A percentile compares a stretch with the other conserved stretches of the same genome.
These are phyloP conservation scores for Noctua fimbriata DNA, from an alignment of 2,888 invertebrate genomes.

Conservation along the genomic window DNA sequence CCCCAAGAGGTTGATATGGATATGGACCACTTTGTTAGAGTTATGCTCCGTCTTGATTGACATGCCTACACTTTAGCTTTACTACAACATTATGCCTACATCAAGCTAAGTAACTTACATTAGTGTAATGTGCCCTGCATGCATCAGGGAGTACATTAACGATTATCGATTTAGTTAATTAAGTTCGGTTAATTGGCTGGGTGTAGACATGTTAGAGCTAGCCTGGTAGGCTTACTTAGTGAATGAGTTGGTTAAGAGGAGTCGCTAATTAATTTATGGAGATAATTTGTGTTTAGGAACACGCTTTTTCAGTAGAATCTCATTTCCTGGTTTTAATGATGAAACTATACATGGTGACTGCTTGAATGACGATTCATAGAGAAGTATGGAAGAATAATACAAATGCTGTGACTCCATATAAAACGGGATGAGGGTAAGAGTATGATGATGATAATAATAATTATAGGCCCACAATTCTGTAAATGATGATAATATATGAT, in stretches of 20 bases:
- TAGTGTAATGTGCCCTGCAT: conserved; percentile 43
- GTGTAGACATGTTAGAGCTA: conserved; percentile 31
- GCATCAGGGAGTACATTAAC: conserved; percentile 55
- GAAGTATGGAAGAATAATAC: not conserved
- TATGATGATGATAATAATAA: too few species aligned
- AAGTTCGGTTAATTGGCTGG: conserved; percentile 55
- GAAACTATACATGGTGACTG: not conserved
- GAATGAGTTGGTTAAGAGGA: conserved; percentile 18
- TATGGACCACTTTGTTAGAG: too few species aligned
- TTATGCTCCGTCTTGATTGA: not conserved
- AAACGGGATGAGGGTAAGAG: too few species aligned
- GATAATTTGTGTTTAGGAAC: not conserved
- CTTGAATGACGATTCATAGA: not conserved
- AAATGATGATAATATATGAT: too few species aligned
- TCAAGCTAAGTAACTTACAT: conserved; percentile 39
- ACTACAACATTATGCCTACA: conserved; percentile 6
- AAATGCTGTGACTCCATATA: not conserved
- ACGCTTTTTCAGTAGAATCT: not conserved
- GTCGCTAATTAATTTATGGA: conserved; percentile 12
- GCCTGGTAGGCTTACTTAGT: conserved; percentile 29
- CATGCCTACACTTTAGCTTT: not conserved
- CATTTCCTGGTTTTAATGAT: not conserved
- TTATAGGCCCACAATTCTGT: too few species aligned
- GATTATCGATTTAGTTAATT: conserved; percentile 59
- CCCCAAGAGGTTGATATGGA: too few species aligned